Percentiles rank a stretch among this genome's conserved stretches.
phyloP scores from a whole-genome alignment of 2,888 invertebrate species.

The Papilio demoleus region DNA sequence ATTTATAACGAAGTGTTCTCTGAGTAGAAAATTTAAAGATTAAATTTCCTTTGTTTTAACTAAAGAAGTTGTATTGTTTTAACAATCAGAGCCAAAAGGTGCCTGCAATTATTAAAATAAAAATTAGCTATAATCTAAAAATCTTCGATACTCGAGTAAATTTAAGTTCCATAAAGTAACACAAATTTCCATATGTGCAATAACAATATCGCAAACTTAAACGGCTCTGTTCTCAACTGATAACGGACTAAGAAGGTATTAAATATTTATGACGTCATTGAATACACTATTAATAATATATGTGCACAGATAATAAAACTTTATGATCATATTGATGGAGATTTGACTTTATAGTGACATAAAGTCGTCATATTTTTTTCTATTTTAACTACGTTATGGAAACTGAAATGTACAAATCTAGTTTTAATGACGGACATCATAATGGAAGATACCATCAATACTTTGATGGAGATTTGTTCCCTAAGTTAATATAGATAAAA shows the following conservation, averaged over 20 bases:
- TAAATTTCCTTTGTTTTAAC: too few relatives aligned
- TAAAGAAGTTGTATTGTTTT: too few relatives aligned
- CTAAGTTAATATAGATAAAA: too few relatives aligned
- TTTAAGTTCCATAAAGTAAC: too few relatives aligned
- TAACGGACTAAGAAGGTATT: slow-evolving; percentile 14
- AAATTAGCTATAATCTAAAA: too few relatives aligned
- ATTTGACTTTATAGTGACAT: slow-evolving; percentile 12
- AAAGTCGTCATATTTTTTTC: not conserved
- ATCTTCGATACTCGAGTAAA: not conserved
- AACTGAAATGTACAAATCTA: not conserved
- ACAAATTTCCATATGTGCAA: slow-evolving; percentile 4
- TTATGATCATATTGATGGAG: slow-evolving; percentile 15
- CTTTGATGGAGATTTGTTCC: too few relatives aligned
- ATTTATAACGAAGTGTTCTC: too few relatives aligned
- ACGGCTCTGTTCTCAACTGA: not conserved
- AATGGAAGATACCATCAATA: too few relatives aligned
- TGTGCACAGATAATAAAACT: slow-evolving; percentile 15
- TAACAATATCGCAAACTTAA: slow-evolving; percentile 10
- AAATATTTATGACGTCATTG: slow-evolving; percentile 22
- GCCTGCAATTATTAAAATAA: too few relatives aligned
- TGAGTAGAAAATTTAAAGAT: too few relatives aligned
- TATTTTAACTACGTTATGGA: not conserved
- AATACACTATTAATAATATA: slow-evolving; percentile 21
- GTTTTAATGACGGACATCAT: not conserved
- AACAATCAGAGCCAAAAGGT: too few relatives aligned